Base-by-base conservation (phyloP, 2,797 vertebrate genomes). In the Enteromius trimaculatus region DNA sequence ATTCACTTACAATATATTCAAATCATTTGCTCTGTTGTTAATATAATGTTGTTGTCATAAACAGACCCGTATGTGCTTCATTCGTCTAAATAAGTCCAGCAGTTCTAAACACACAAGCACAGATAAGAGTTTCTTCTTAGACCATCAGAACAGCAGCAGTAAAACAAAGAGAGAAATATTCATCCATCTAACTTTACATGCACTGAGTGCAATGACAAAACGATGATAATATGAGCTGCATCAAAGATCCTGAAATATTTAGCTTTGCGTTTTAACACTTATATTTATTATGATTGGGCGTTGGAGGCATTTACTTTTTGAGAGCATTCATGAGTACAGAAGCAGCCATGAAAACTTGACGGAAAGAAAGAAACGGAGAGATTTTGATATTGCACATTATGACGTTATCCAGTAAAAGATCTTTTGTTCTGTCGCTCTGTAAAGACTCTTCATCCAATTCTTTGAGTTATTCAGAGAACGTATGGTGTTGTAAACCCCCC, bases 131-230 rank as follows among this genome's bases (percentile, higher is more conserved):
- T 29, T n/a, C 65, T 53, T 58, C 7, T 26, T n/a, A 42, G 51
- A 44, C 26, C 34, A 80, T 70, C 64, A 69, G 60, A 79, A 79
- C 64, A 55, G 77, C 37, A 80, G 78, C 37, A 14, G 21, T 80
- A 58, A 51, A 60, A 42, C 47, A 55, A 53, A 69, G 6, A 14
- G 29, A 68, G 16, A 69, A 69, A 55, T 39, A 39, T 10, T n/a
- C 34, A 31, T 60, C 6, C 37, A 44, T 80, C 37, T 23, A 70
- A 44, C 37, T 39, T 39, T n/a, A n/a, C 2, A 0, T 23, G 19
- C 29, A 34, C 44, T 51, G 51, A 60, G 11, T 74, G 9, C 10
- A 55, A 66, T 16, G 3, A 17, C 26, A 37, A 68, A 66, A 34
- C 1, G 0, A 79, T 66, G 53, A 42, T 42, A 10, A 42, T 42